Conservation (phyloP, 2,888 invertebrate species). For the Mythimna impura region DNA sequence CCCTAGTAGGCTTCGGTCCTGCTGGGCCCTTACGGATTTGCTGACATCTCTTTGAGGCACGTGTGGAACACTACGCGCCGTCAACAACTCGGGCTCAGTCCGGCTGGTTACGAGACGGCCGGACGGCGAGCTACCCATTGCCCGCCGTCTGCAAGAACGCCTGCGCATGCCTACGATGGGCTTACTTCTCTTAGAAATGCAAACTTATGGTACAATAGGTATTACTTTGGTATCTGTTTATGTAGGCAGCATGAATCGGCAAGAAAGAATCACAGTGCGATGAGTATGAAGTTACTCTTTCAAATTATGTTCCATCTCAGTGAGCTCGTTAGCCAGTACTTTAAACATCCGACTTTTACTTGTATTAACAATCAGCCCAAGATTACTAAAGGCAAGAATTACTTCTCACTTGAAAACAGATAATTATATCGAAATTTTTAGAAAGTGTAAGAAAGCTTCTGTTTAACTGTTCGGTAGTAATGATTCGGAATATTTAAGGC, state of each 20-base stretch:
- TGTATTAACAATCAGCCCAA: constrained; percentile 38
- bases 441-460: constrained; percentile 59
- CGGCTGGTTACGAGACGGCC: no score
- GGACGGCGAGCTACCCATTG: no score
- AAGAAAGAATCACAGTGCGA: constrained; percentile 12
- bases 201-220: not conserved
- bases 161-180: not conserved
- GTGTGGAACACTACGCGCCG: no score
- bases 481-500: constrained; percentile 48
- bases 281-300: constrained; percentile 3
- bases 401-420: constrained; percentile 45
- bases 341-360: constrained; percentile 56
- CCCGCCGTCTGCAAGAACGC: no score
- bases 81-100: no score
- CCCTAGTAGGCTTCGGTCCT: no score
- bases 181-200: not conserved
- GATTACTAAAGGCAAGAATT: constrained; percentile 24
- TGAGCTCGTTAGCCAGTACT: constrained; percentile 32
- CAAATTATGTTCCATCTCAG: constrained; percentile 35
- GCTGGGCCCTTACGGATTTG: no score
- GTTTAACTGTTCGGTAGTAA: constrained; percentile 24
- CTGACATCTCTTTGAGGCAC: no score
- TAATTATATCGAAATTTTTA: constrained; percentile 61
- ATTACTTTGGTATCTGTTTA: not conserved
- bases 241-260: constrained; percentile 28